phyloP scores from a whole-genome alignment of 2,797 vertebrate species.

The Etheostoma nigrum region DNA sequence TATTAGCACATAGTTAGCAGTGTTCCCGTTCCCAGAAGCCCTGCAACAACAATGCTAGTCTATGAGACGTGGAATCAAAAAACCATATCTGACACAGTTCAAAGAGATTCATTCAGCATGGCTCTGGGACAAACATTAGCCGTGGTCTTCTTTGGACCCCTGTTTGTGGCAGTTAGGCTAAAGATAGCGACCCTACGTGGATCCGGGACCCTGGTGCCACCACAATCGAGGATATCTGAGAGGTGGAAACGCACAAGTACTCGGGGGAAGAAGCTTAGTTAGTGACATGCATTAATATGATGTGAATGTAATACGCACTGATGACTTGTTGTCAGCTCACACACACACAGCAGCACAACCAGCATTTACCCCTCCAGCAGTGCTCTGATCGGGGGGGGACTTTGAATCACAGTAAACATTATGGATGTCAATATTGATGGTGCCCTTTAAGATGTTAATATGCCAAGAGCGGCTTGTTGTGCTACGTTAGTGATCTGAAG shows the following conservation, averaged over 20 bases:
- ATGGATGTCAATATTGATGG: constrained; percentile 73
- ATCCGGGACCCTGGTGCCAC: too few species aligned
- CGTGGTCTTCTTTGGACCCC: too few species aligned
- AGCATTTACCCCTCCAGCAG: constrained; percentile 60
- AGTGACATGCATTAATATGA: too few species aligned
- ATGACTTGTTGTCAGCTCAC: constrained; percentile 63
- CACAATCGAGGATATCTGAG: too few species aligned
- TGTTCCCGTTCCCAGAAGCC: constrained; percentile 46
- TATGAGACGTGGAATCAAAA: neutral
- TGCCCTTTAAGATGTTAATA: constrained; percentile 35
- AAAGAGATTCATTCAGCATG: neutral
- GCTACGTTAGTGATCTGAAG: too few species aligned
- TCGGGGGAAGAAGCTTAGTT: too few species aligned
- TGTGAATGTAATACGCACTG: neutral
- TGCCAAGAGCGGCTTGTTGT: constrained; percentile 35
- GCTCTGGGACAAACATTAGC: too few species aligned
- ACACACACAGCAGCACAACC: constrained; percentile 41
- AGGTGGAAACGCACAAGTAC: too few species aligned
- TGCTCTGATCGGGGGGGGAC: too few species aligned
- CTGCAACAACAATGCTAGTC: constrained; percentile 1
- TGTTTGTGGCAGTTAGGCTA: too few species aligned
- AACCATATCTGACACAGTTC: constrained; percentile 2
- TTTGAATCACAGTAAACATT: constrained; percentile 69
- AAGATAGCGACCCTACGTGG: too few species aligned
- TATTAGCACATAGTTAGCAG: constrained; percentile 58